A percentile compares a stretch with the other conserved stretches of the same genome.
Conservation (phyloP, 2,888 invertebrate species). For the Amphipyra tragopoginis region DNA sequence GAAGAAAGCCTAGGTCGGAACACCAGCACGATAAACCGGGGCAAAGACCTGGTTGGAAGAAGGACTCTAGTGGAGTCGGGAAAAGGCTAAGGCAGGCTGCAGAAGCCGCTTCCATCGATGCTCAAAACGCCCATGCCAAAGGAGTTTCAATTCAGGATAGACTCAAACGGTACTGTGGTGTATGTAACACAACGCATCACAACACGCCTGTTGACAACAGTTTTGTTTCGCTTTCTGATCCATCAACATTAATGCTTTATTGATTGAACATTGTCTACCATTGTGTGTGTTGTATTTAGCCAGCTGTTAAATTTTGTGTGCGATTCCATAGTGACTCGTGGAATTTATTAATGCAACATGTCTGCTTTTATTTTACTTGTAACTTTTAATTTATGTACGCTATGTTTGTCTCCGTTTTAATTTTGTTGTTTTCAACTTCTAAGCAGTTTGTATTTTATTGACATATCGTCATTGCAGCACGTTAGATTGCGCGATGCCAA, state of each 20-base stretch:
- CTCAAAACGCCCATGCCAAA: slow-evolving; percentile 60
- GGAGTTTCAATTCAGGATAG: slow-evolving; percentile 78
- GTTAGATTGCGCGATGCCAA: slow-evolving; percentile 41
- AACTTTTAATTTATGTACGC: slow-evolving; percentile 5
- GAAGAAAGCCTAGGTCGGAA: slow-evolving; percentile 84
- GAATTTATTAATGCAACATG: slow-evolving; percentile 4
- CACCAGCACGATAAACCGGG: slow-evolving; percentile 69
- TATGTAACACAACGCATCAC: slow-evolving; percentile 45
- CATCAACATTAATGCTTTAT: slow-evolving; percentile 63
- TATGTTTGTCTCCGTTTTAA: too few relatives aligned
- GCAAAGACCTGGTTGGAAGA: slow-evolving; percentile 74
- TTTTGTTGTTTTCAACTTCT: too few relatives aligned
- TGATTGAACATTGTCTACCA: slow-evolving; percentile 9
- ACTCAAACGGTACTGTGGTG: slow-evolving; percentile 81
- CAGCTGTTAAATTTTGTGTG: slow-evolving; percentile 12
- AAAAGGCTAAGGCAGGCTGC: slow-evolving; percentile 79
- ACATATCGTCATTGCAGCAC: slow-evolving; percentile 21
- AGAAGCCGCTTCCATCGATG: slow-evolving; percentile 78
- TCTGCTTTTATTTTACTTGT: slow-evolving; percentile 2
- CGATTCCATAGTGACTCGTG: slow-evolving; percentile 5
- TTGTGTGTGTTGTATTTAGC: slow-evolving; percentile 10
- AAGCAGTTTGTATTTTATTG: slow-evolving; percentile 17
- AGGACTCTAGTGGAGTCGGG: slow-evolving; percentile 78
- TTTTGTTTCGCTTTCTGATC: slow-evolving; percentile 51
- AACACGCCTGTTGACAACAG: slow-evolving; percentile 41